Conservation (phyloP, 1,140 invertebrate species). For the Drosophila orosa region DNA sequence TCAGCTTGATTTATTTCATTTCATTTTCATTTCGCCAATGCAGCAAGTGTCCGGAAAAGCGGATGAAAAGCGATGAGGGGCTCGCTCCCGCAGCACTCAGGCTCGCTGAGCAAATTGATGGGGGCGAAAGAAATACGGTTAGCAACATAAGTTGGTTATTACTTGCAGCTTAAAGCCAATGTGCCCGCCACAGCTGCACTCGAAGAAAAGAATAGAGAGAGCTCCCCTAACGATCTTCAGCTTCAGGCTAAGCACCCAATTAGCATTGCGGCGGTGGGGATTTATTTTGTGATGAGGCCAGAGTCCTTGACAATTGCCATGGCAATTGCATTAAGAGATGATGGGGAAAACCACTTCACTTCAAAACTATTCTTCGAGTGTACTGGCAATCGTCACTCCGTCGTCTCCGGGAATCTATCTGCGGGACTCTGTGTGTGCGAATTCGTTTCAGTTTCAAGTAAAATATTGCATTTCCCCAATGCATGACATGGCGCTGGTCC, state of each 20-base stretch:
- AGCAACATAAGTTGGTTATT: constrained; percentile 82
- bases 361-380: constrained; percentile 24
- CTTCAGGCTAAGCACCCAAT: background rate
- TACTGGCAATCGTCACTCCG: constrained; percentile 39
- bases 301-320: background rate
- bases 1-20: constrained; percentile 82
- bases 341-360: background rate
- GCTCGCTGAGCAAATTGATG: constrained; percentile 58
- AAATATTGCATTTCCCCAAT: constrained; percentile 77
- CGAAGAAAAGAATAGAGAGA: background rate
- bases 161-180: constrained; percentile 77
- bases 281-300: background rate
- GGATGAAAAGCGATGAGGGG: constrained; percentile 31
- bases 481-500: constrained; percentile 44
- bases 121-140: constrained; percentile 73
- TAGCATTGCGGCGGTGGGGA: background rate
- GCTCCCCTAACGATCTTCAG: background rate
- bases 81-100: too few relatives aligned
- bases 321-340: background rate
- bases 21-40: constrained; percentile 69
- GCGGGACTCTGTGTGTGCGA: constrained; percentile 34
- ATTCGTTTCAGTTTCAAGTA: constrained; percentile 70
- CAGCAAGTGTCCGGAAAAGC: constrained; percentile 47
- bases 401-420: constrained; percentile 34
- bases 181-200: constrained; percentile 38